phyloP scores from a whole-genome alignment of 2,113 vertebrate species.

The Syrrhaptes paradoxus region DNA sequence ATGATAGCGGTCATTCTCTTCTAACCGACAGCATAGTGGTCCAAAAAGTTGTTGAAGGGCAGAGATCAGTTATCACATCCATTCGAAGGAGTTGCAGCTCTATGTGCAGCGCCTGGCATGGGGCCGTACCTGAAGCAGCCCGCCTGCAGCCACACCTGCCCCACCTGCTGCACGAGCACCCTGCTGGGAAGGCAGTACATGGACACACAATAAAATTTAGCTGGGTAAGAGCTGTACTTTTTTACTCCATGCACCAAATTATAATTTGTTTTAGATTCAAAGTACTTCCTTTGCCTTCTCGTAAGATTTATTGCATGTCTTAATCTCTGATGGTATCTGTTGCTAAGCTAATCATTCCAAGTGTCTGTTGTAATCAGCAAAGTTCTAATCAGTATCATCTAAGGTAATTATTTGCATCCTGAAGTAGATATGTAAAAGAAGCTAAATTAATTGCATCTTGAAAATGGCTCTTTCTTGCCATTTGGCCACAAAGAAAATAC shows the following conservation, averaged over 20 bases:
- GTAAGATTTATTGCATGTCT: not conserved
- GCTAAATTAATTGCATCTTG: constrained; percentile 4
- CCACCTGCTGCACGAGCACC: not conserved
- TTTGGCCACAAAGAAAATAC: not conserved
- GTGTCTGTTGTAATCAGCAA: constrained; percentile 35
- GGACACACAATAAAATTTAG: too few relatives aligned
- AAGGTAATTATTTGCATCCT: constrained; percentile 33
- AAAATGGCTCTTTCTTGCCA: not conserved
- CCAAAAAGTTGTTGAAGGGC: not conserved
- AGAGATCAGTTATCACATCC: not conserved
- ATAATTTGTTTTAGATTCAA: not conserved
- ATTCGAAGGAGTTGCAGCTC: rapidly evolving
- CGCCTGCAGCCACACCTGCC: not conserved
- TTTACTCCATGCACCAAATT: not conserved
- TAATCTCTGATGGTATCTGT: not conserved
- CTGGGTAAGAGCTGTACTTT: rapidly evolving
- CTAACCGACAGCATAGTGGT: not conserved
- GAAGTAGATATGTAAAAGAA: not conserved
- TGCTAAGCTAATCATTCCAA: constrained; percentile 28
- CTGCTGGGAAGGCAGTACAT: not conserved
- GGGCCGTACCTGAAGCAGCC: rapidly evolving
- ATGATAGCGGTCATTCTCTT: not conserved
- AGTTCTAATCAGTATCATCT: constrained; percentile 26
- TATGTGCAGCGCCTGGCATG: rapidly evolving
- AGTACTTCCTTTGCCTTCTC: not conserved